A percentile compares a stretch with the other conserved stretches of the same genome.
Conservation (phyloP, 2,797 vertebrate genomes). For the Melopsittacus undulatus region DNA sequence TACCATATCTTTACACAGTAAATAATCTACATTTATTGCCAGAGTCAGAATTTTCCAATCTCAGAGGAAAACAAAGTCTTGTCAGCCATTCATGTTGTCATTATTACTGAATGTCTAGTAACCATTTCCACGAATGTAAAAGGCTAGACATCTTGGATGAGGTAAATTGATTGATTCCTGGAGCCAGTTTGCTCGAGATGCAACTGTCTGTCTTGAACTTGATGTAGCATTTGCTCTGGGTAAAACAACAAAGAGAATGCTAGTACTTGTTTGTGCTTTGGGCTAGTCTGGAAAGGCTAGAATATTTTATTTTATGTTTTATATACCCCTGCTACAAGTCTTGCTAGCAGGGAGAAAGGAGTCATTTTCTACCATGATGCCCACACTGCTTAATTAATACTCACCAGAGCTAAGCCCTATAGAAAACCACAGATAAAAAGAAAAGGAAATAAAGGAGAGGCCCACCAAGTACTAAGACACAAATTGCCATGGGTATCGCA, state of each 20-base stretch:
- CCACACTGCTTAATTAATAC: slow-evolving; percentile 5
- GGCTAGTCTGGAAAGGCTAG: not conserved
- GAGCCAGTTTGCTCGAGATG: slow-evolving; percentile 43
- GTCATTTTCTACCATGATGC: not conserved
- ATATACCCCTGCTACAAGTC: not conserved
- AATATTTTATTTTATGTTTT: slow-evolving; percentile 35
- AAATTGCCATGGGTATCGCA: not conserved
- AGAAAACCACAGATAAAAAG: not conserved
- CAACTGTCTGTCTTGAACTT: slow-evolving; percentile 45
- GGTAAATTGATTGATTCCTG: slow-evolving; percentile 58
- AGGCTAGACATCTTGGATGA: slow-evolving; percentile 35
- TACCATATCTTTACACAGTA: slow-evolving; percentile 42
- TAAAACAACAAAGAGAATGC: slow-evolving; percentile 64
- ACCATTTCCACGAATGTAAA: slow-evolving; percentile 35
- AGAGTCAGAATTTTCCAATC: slow-evolving; percentile 49
- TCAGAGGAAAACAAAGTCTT: slow-evolving; percentile 56
- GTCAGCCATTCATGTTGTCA: slow-evolving; percentile 49
- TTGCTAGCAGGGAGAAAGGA: slow-evolving; percentile 29
- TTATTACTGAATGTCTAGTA: slow-evolving; percentile 55
- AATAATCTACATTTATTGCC: slow-evolving; percentile 59
- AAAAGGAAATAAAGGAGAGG: not conserved
- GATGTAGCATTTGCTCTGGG: slow-evolving; percentile 43
- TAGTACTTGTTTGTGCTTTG: slow-evolving; percentile 36
- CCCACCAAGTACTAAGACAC: not conserved
- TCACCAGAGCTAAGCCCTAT: not conserved